Base-by-base conservation (phyloP, 2,113 vertebrate genomes). In the Misgurnus mizolepis region DNA sequence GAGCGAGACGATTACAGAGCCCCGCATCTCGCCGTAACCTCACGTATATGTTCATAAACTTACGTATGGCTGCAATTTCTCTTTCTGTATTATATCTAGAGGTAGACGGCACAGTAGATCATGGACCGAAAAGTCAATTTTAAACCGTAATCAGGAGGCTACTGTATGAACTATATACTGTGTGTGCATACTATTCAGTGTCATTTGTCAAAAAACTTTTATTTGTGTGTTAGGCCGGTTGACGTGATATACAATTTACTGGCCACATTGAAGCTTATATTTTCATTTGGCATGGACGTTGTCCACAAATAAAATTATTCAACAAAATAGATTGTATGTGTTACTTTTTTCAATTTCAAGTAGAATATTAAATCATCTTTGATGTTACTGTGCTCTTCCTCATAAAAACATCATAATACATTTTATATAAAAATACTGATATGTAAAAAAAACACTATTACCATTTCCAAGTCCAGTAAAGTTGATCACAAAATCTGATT, bases 1-100 rank as follows among this genome's bases (percentile, higher is more conserved):
- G 64, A 74, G 65, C 66, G 79, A 72, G 72, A 75, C 65, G 70
- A 43, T 74, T 75, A 74, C 49, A 75, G 64, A 77, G 39, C 40
- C 39, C 47, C 58, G 75, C 83, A 71, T 81, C 75, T 62, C 58
- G 47, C 72, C 49, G 72, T 64, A 61, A 14, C 58, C 47, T 73
- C 78, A 12, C 61, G 22, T 71, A 53, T 71, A 73, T 41, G 58
- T 75, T 34, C 72, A 62, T 75, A 75, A 75, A 75, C 58, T 47
- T 9, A 62, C 58, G 47, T 75, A 62, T 49, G 58, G 56, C 27
- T 2, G 56, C 72, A 75, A 62, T 75, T 62, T 64, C 41, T 64
- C 58, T 62, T 18, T 92, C 92, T 92, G 11, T 60, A 43, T 73
- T 11, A 1, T 8, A 73, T 73, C 55, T 60, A 60, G 55, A 43